Percentiles rank a stretch among this genome's conserved stretches.
Evolutionary conservation across 2,888 invertebrate genomes (phyloP).

Genomic region (Pristionchus arcanus): DNA sequence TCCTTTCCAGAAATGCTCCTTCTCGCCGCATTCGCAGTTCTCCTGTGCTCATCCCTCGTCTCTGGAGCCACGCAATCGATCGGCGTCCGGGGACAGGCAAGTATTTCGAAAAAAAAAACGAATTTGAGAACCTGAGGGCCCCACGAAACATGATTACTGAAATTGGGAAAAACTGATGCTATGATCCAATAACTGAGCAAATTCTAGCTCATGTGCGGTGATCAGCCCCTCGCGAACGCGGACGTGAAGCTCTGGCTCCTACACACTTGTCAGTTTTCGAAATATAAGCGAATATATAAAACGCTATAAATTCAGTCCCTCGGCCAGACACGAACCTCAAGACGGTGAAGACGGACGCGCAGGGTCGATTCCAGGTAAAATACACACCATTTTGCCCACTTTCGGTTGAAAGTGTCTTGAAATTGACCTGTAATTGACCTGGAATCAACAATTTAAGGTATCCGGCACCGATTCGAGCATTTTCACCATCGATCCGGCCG

Average conservation of each 20-base stretch:
- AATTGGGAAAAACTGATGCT: no score
- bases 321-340: conserved; percentile 11
- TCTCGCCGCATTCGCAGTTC: neutral
- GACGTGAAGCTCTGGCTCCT: conserved; percentile 5
- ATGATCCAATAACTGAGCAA: no score
- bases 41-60: neutral
- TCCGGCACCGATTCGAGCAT: conserved; percentile 27
- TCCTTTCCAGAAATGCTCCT: neutral
- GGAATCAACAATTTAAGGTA: neutral
- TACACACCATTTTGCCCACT: neutral
- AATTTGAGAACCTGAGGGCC: no score
- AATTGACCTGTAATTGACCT: no score
- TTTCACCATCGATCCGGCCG: conserved; percentile 18
- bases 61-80: neutral
- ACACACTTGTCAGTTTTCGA: neutral
- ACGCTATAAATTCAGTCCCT: neutral
- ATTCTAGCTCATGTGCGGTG: neutral
- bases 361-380: conserved; percentile 41
- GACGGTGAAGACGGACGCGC: conserved; percentile 19
- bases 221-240: neutral
- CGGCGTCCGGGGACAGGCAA: neutral
- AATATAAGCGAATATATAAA: neutral
- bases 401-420: no score
- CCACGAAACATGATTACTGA: no score
- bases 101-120: neutral